Percentiles rank a stretch among this genome's conserved stretches.
These are phyloP conservation scores for Melanotaenia maccullochi DNA, from an alignment of 2,797 vertebrate genomes.

Conservation along the genomic window DNA sequence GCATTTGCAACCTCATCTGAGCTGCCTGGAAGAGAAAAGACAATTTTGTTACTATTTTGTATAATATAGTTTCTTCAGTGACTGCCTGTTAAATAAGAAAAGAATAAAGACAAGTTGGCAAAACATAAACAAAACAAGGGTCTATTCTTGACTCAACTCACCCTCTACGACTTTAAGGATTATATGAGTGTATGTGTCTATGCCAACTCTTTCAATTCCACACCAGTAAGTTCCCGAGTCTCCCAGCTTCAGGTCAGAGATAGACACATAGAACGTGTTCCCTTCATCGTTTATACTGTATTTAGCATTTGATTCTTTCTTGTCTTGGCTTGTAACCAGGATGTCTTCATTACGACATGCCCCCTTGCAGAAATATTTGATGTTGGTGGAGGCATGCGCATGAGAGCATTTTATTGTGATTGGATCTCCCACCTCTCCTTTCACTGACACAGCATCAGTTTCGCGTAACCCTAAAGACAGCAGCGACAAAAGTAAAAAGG, in stretches of 20 bases:
- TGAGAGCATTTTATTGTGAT: conserved; percentile 55
- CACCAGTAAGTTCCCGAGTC: conserved; percentile 72
- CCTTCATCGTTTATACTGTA: conserved; percentile 50
- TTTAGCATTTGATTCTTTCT: not conserved
- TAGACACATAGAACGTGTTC: conserved; percentile 63
- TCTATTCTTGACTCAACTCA: conserved; percentile 36
- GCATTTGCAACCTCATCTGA: not conserved
- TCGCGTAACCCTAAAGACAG: conserved; percentile 39
- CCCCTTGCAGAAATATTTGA: conserved; percentile 72
- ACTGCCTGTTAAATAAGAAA: too few species aligned
- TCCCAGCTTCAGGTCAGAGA: conserved; percentile 32
- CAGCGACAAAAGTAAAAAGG: conserved; percentile 1
- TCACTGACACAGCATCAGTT: conserved; percentile 7
- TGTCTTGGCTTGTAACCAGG: conserved; percentile 11
- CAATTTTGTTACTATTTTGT: not conserved
- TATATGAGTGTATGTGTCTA: conserved; percentile 44
- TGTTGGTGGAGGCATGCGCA: conserved; percentile 8
- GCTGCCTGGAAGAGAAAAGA: not conserved
- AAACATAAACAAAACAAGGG: too few species aligned
- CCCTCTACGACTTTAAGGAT: conserved; percentile 50
- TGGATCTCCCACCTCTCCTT: not conserved
- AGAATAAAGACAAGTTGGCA: too few species aligned
- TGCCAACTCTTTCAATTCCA: conserved; percentile 19
- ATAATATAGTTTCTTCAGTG: not conserved
- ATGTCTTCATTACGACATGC: conserved; percentile 10